These are phyloP conservation scores for Euleptes europaea DNA, from an alignment of 2,113 vertebrate species.

Conservation along the genomic window DNA sequence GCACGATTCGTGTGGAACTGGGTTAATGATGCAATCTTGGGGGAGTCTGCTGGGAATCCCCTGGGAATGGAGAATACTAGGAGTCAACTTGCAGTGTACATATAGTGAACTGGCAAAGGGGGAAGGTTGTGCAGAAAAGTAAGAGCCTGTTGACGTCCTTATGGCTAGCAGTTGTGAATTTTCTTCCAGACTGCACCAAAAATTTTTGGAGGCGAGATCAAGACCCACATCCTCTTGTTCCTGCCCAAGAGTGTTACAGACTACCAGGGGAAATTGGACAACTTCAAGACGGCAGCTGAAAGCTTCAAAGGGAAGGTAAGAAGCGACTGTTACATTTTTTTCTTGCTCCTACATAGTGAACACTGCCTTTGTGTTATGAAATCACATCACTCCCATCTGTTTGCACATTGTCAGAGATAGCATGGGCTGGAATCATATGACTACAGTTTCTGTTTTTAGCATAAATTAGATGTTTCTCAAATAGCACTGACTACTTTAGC, in stretches of 20 bases:
- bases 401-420: background rate
- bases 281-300: slow-evolving; percentile 89
- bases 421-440: background rate
- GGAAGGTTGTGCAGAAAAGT: background rate
- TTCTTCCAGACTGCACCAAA: slow-evolving; percentile 91
- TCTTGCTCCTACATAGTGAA: background rate
- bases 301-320: slow-evolving; percentile 91
- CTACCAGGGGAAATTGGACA: slow-evolving; percentile 88
- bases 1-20: background rate
- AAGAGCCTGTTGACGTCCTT: background rate
- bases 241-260: slow-evolving; percentile 87
- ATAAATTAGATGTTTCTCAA: background rate
- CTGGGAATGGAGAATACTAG: background rate
- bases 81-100: background rate
- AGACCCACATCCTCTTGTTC: slow-evolving; percentile 96
- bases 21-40: background rate
- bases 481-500: background rate
- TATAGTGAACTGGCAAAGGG: background rate
- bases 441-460: too few relatives aligned
- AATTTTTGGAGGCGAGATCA: slow-evolving; percentile 99
- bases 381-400: too few relatives aligned
- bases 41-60: too few relatives aligned
- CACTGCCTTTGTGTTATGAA: background rate
- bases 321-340: background rate
- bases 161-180: background rate